Evolutionary conservation across 1,140 invertebrate species (phyloP), one percentile per base, ranked within the genome.

Genomic region (Trichonephila inaurata): DNA sequence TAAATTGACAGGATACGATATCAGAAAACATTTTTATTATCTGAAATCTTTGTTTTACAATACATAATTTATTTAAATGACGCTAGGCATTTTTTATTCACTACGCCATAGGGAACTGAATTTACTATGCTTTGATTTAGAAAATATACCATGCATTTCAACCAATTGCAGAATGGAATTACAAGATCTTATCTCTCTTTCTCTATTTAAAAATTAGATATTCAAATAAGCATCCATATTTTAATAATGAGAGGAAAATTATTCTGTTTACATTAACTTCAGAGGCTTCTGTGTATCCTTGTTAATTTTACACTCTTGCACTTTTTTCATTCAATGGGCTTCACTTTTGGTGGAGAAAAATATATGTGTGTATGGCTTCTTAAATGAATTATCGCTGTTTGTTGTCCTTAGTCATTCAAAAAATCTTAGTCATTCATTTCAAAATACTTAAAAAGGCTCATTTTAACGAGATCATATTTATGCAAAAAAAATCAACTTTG

Each of bases 251-350:
- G 72, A 77, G 28, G 28, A 28, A 16, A 16, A 58, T 1, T 21
- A 24, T 1, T 51, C 19, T 58, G 51, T 58, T 83, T 83, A 51
- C 82, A 83, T 83, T 2, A 58, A 58, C 82, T 60, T 83, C 19
- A 83, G 18, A 24, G 82, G 82, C 21, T 60, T 83, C 51, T 24
- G 21, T 83, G 21, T 10, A 51, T 8, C 19, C 51, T 60, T 60
- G 44, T 40, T 77, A 77, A 18, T 77, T 77, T 77, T 40, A 77
- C 72, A 14, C 16, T 18, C 33, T 28, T 77, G 72, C 72, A 40
- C 28, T 77, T 77, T 77, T 77, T 77, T 77, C 72, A 77, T 40
- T 77, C 72, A 18, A 28, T 40, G 33, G 72, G 72, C 72, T 77
- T 77, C 72, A 33, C 33, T 16, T 77, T 33, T 19, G 10, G 5